phyloP scores from a whole-genome alignment of 1,140 invertebrate species.

The Cryptotermes secundus region DNA sequence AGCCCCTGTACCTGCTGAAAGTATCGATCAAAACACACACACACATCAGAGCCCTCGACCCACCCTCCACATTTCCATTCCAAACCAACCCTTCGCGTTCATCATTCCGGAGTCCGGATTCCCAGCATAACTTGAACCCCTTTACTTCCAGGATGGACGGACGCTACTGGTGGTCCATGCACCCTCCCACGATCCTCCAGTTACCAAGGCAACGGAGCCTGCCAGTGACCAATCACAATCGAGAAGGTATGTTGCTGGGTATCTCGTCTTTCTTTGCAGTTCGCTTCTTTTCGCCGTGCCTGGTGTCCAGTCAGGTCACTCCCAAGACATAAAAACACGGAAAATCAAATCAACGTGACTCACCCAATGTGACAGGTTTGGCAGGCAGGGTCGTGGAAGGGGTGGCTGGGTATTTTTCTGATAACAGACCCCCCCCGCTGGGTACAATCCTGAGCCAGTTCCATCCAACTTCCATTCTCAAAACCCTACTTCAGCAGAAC shows the following conservation, averaged over 20 bases:
- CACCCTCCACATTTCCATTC: not conserved
- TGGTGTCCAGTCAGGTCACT: no score
- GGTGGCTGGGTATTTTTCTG: no score
- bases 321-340: no score
- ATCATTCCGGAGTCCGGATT: not conserved
- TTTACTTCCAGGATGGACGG: not conserved
- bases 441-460: no score
- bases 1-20: not conserved
- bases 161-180: slow-evolving; percentile 10
- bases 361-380: no score
- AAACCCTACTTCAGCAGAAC: no score
- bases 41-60: not conserved
- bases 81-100: not conserved
- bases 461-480: no score
- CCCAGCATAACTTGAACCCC: slow-evolving; percentile 9
- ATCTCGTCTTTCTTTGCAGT: not conserved
- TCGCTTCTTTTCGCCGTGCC: not conserved
- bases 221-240: slow-evolving; percentile 30
- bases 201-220: slow-evolving; percentile 28
- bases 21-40: not conserved
- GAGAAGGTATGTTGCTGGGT: slow-evolving; percentile 2
- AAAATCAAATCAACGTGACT: no score
- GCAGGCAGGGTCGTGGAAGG: no score
- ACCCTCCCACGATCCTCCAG: slow-evolving; percentile 19
- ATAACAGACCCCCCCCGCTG: no score